A percentile compares a stretch with the other conserved stretches of the same genome.
Conservation (phyloP, 2,888 invertebrate genomes). For the Plagiodera versicolora region DNA sequence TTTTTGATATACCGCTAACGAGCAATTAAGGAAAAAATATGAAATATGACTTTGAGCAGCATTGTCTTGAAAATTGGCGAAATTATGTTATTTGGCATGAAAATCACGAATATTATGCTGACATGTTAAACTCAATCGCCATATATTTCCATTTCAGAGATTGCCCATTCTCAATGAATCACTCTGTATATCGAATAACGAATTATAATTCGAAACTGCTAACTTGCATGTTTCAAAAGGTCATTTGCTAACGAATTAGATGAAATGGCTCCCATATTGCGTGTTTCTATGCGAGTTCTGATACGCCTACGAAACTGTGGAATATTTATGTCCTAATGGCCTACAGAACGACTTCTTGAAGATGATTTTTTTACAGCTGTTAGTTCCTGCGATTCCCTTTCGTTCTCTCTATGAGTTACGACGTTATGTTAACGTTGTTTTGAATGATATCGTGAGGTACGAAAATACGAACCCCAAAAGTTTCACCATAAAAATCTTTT, state of each 20-base stretch:
- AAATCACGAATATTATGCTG: too few species aligned
- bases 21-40: too few species aligned
- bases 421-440: neutral
- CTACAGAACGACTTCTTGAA: neutral
- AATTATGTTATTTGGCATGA: too few species aligned
- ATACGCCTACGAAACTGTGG: neutral
- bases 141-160: too few species aligned
- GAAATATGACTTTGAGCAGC: too few species aligned
- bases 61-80: too few species aligned
- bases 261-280: neutral
- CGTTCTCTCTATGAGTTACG: slow-evolving; percentile 10
- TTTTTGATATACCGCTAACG: too few species aligned
- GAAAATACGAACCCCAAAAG: neutral
- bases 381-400: slow-evolving; percentile 7
- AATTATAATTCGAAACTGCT: neutral
- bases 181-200: too few species aligned
- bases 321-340: neutral
- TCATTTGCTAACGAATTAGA: neutral
- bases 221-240: neutral
- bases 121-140: too few species aligned
- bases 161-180: too few species aligned
- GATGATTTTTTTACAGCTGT: slow-evolving; percentile 14
- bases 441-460: neutral
- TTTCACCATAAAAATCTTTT: neutral
- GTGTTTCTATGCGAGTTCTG: neutral